Evolutionary conservation across 2,888 invertebrate species (phyloP).

Genomic region (Blomia tropicalis): DNA sequence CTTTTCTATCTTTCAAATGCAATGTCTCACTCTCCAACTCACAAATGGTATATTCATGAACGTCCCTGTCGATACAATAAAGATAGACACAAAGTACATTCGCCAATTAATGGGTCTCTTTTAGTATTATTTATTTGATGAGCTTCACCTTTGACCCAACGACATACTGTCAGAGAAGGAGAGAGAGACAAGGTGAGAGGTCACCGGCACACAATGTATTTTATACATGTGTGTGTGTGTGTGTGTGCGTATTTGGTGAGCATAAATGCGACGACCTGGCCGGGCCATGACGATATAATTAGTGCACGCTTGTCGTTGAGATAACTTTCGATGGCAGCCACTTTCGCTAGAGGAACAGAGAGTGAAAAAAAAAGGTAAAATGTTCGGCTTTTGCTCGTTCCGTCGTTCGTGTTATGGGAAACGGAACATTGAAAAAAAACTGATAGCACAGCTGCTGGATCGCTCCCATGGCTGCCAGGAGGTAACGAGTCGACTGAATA

Average conservation of each 20-base stretch:
- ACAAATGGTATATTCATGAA: neutral
- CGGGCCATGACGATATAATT: neutral
- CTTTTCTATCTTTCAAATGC: no score
- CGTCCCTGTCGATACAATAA: neutral
- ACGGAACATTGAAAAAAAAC: neutral
- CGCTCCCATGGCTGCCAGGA: neutral
- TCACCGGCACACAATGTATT: neutral
- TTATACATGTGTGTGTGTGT: neutral
- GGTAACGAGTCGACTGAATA: neutral
- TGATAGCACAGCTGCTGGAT: constrained; percentile 4
- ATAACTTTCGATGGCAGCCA: neutral
- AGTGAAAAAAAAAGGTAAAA: neutral
- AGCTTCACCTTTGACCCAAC: constrained; percentile 15
- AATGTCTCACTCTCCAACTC: no score
- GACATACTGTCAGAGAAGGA: neutral
- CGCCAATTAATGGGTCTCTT: constrained; percentile 10
- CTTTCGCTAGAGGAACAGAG: neutral
- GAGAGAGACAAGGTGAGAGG: constrained; percentile 9
- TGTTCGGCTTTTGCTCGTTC: no score
- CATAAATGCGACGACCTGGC: neutral
- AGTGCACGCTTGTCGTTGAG: neutral
- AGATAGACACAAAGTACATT: neutral
- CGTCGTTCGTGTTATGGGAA: constrained; percentile 2
- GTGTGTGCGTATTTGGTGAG: neutral
- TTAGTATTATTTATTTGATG: constrained; percentile 14